A percentile compares a stretch with the other conserved stretches of the same genome.
These are phyloP conservation scores for Prolemur simus DNA, from an alignment of 2,113 vertebrate genomes.

Conservation along the genomic window DNA sequence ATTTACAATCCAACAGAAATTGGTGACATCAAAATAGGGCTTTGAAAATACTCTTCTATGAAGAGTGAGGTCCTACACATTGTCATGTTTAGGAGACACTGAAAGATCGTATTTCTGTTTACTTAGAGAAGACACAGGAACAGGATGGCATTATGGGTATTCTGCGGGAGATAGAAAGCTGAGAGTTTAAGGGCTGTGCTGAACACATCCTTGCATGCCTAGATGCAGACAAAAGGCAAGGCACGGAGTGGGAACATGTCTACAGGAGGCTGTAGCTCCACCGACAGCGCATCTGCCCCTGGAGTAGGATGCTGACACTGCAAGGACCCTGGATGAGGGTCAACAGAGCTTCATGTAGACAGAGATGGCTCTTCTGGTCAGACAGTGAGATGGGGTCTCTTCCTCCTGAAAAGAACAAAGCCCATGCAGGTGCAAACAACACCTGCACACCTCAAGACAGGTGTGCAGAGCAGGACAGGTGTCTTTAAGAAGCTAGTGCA, in stretches of 20 bases:
- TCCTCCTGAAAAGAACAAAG: not conserved
- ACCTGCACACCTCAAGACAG: not conserved
- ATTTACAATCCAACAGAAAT: not conserved
- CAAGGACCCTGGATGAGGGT: rapidly evolving
- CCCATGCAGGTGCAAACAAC: rapidly evolving
- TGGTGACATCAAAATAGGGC: not conserved
- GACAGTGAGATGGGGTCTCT: not conserved
- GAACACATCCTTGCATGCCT: not conserved
- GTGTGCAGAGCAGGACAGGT: not conserved
- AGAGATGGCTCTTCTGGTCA: not conserved
- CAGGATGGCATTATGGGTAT: not conserved
- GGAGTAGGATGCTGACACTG: not conserved
- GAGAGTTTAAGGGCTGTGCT: not conserved
- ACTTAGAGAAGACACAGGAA: not conserved
- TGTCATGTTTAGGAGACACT: not conserved
- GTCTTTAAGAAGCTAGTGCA: not conserved
- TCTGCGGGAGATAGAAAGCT: not conserved
- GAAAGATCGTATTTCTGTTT: not conserved
- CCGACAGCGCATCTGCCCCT: rapidly evolving
- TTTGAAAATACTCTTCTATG: not conserved
- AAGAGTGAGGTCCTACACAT: not conserved
- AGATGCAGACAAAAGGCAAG: not conserved
- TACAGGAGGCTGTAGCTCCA: rapidly evolving
- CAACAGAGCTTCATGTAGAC: rapidly evolving
- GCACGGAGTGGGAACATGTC: too few relatives aligned